Evolutionary conservation across 2,797 vertebrate genomes (phyloP).

Genomic region (Triplophysa bombifrons): DNA sequence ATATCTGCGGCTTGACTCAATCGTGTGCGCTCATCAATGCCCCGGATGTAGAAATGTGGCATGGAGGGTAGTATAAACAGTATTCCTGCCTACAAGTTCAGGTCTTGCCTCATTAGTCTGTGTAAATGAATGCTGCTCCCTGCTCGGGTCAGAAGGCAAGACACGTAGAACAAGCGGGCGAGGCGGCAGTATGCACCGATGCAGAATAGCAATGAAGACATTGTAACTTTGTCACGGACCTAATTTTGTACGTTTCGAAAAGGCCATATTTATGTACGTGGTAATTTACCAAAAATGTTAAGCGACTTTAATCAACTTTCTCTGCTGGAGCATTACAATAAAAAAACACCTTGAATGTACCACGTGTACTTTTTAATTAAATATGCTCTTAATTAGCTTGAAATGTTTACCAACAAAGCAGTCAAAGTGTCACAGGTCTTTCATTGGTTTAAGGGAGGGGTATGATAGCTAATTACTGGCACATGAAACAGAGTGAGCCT

Average conservation of each 20-base stretch:
- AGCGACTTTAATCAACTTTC: constrained; percentile 43
- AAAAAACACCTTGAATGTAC: constrained; percentile 28
- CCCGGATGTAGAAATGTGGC: constrained; percentile 43
- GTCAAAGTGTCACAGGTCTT: constrained; percentile 64
- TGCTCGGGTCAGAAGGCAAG: constrained; percentile 52
- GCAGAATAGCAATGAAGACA: constrained; percentile 54
- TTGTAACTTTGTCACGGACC: constrained; percentile 22
- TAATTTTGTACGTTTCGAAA: constrained; percentile 42
- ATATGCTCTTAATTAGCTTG: constrained; percentile 62
- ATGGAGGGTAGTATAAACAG: constrained; percentile 49
- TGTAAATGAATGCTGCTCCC: constrained; percentile 61
- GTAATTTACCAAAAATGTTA: constrained; percentile 35
- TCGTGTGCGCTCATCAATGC: constrained; percentile 61
- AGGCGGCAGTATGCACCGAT: constrained; percentile 20
- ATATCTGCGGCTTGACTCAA: constrained; percentile 73
- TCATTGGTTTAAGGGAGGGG: constrained; percentile 62
- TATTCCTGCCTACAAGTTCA: constrained; percentile 58
- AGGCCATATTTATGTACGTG: constrained; percentile 32
- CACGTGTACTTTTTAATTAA: constrained; percentile 50
- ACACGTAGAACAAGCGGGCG: constrained; percentile 34
- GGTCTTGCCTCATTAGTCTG: constrained; percentile 63
- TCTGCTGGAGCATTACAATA: constrained; percentile 46
- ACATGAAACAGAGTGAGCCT: constrained; percentile 67
- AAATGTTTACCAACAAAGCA: constrained; percentile 65
- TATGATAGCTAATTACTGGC: constrained; percentile 71